phyloP scores from a whole-genome alignment of 2,113 vertebrate genomes.

The Nibea albiflora region DNA sequence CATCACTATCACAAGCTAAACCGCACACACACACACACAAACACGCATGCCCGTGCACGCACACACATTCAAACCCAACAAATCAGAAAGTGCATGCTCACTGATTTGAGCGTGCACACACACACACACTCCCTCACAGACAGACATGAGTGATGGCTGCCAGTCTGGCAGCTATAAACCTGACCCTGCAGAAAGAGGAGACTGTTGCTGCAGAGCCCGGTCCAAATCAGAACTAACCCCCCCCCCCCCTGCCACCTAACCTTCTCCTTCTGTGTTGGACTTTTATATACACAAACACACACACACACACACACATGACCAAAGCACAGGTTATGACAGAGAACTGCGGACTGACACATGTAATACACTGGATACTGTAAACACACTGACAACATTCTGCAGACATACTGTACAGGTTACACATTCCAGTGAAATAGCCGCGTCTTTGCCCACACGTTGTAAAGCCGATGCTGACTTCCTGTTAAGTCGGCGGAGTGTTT shows the following conservation, averaged over 20 bases:
- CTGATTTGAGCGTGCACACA: conserved; percentile 37
- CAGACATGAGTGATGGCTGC: conserved; percentile 87
- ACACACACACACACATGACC: conserved; percentile 36
- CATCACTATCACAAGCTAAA: conserved; percentile 88
- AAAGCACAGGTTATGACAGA: conserved; percentile 6
- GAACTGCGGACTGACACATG: conserved; percentile 5
- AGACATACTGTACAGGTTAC: conserved; percentile 28
- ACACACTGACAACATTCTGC: conserved; percentile 22
- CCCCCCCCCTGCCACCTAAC: not conserved
- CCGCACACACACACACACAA: conserved; percentile 58
- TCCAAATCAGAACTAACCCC: conserved; percentile 54
- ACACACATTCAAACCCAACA: conserved; percentile 29
- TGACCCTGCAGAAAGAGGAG: conserved; percentile 78
- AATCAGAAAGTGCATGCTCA: conserved; percentile 35
- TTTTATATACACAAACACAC: conserved; percentile 70
- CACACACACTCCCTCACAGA: conserved; percentile 34
- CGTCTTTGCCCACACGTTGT: not conserved
- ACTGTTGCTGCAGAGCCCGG: conserved; percentile 61
- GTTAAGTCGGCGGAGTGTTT: conserved; percentile 42
- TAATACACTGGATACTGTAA: conserved; percentile 12
- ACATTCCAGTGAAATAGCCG: conserved; percentile 30
- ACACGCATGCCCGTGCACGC: not conserved
- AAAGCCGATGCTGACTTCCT: conserved; percentile 44
- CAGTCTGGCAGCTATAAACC: conserved; percentile 79
- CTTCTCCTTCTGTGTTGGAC: conserved; percentile 6